Conservation (phyloP, 2,797 vertebrate genomes). For the Psittacula derbiana region DNA sequence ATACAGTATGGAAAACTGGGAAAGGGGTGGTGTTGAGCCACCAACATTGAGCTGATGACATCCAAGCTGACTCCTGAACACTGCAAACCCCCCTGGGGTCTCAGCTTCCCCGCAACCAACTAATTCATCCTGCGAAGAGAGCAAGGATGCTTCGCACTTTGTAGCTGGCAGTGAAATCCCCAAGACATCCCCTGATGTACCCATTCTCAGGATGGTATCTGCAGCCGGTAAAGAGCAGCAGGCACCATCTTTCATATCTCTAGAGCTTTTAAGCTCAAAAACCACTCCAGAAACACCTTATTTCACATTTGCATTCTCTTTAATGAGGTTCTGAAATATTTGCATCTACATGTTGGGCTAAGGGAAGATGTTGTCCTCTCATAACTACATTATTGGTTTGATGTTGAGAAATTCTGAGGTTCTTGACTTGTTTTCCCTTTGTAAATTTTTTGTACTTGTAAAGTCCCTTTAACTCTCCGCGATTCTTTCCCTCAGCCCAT, state of each 20-base stretch:
- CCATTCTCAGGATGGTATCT: neutral
- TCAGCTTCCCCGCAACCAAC: neutral
- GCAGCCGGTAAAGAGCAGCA: neutral
- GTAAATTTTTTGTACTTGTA: neutral
- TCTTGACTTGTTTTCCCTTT: neutral
- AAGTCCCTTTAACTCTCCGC: neutral
- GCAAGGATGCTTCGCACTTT: neutral
- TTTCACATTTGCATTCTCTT: neutral
- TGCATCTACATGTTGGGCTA: neutral
- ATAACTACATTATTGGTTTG: fast-evolving
- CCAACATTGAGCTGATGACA: neutral
- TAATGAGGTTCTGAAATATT: neutral
- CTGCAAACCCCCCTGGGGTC: neutral
- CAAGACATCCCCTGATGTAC: fast-evolving
- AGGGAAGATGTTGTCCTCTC: neutral
- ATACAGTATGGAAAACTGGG: neutral
- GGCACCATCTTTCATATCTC: neutral
- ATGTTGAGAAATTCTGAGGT: neutral
- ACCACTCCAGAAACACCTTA: neutral
- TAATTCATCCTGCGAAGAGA: neutral
- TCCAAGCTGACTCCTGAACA: neutral
- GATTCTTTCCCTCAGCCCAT: neutral
- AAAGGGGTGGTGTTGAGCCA: neutral
- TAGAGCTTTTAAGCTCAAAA: neutral
- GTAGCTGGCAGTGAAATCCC: neutral